These are phyloP conservation scores for Orchestia grillus DNA, from an alignment of 1,140 invertebrate species.

Conservation along the genomic window DNA sequence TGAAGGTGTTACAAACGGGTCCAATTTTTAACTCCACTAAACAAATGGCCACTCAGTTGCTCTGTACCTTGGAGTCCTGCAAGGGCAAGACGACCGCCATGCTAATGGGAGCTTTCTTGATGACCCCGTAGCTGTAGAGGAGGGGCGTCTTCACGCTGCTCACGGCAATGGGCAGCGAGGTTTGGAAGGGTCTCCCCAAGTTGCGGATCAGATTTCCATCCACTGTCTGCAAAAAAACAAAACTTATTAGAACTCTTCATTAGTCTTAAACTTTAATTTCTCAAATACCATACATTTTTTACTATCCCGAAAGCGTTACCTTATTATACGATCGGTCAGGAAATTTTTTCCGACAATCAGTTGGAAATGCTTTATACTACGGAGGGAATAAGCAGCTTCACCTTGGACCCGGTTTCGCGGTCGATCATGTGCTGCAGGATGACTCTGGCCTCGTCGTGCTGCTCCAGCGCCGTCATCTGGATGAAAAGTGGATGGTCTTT, in stretches of 20 bases:
- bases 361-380: too few relatives aligned
- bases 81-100: conserved; percentile 55
- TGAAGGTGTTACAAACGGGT: too few relatives aligned
- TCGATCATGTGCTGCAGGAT: conserved; percentile 32
- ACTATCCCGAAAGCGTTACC: background rate
- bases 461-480: conserved; percentile 15
- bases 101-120: conserved; percentile 17
- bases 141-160: background rate
- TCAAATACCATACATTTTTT: background rate
- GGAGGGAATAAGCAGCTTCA: background rate
- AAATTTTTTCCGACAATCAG: too few relatives aligned
- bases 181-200: conserved; percentile 36
- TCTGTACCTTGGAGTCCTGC: background rate
- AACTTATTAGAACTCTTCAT: background rate
- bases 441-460: background rate
- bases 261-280: background rate
- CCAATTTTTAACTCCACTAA: background rate
- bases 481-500: conserved; percentile 14
- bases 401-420: background rate
- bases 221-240: conserved; percentile 22
- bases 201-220: background rate
- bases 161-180: conserved; percentile 27
- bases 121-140: background rate
- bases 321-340: too few relatives aligned
- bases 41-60: background rate